Evolutionary conservation across 2,113 vertebrate species (phyloP), one percentile per base, ranked within the genome.

Genomic region (Thamnophis sirtalis): DNA sequence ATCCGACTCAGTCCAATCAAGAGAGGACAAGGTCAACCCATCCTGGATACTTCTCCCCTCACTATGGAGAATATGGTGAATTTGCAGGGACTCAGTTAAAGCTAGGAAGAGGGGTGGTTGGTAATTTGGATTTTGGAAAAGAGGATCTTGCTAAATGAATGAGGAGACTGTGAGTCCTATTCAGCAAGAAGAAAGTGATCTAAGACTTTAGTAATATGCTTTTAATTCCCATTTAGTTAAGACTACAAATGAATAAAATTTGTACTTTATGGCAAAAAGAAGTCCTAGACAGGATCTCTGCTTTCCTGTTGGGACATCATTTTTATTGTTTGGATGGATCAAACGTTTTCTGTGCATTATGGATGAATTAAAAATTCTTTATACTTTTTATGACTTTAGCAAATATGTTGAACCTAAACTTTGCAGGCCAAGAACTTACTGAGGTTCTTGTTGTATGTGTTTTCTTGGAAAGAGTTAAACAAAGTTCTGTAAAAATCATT

Each of bases 401-500:
- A 49, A 84, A 86, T 68, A 49, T 28, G 55, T 58, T 84, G 51
- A 43, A n/a, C 22, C 17, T 24, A 15, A 93, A n/a, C 49, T 92
- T 95, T 94, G 93, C 86, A 73, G 93, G 80, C 38, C 80, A 89
- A 93, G 89, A 93, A 90, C 87, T 93, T 56, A 90, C 91, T 89
- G 85, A 94, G 89, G 60, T 93, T 95, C 56, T 94, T 89, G 49
- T 22, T 91, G 56, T 86, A 48, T 91, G 92, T 87, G 89, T 92
- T 86, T 94, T 87, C 84, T 94, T 91, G 93, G 53, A 93, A 60
- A 93, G 48, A 93, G 24, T 15, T 73, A 60, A 94, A 58, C 49
- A 89, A 88, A 93, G 24, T 92, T 55, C 38, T 94, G 50, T 95
- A 84, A 94, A 95, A 96, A 94, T 93, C 92, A 92, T 87, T 92